These are phyloP conservation scores for Drosophila parthenogenetica DNA, from an alignment of 2,888 invertebrate genomes.

Conservation along the genomic window DNA sequence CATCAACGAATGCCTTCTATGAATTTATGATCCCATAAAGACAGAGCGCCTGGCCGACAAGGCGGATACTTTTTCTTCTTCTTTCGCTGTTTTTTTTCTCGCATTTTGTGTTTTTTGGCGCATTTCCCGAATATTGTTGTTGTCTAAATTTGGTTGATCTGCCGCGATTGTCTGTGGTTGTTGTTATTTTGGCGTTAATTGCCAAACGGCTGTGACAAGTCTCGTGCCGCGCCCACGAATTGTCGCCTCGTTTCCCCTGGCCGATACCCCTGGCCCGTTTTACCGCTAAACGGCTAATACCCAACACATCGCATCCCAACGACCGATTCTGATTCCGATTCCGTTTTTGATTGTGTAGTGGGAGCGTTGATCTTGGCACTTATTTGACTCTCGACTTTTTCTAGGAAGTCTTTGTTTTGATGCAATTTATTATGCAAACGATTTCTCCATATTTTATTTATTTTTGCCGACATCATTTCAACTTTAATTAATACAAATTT, in stretches of 20 bases:
- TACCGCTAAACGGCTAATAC: neutral
- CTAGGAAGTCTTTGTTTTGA: slow-evolving; percentile 61
- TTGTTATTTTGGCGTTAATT: slow-evolving; percentile 67
- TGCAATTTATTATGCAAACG: slow-evolving; percentile 73
- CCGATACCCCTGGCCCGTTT: too few species aligned
- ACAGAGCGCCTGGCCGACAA: slow-evolving; percentile 50
- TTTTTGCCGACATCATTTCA: slow-evolving; percentile 25
- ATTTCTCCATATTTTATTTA: slow-evolving; percentile 30
- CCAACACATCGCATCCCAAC: slow-evolving; percentile 4
- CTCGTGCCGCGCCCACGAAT: slow-evolving; percentile 56
- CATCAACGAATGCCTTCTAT: slow-evolving; percentile 51
- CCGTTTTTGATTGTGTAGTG: slow-evolving; percentile 49
- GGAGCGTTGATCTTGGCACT: slow-evolving; percentile 74
- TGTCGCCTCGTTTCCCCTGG: slow-evolving; percentile 21
- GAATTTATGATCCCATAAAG: slow-evolving; percentile 71
- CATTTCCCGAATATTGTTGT: slow-evolving; percentile 43
- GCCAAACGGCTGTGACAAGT: slow-evolving; percentile 61
- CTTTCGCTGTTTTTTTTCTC: neutral
- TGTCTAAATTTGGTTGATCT: slow-evolving; percentile 13
- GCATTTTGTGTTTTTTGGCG: slow-evolving; percentile 36
- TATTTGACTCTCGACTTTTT: slow-evolving; percentile 52
- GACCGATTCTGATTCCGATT: slow-evolving; percentile 27
- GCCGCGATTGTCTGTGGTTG: slow-evolving; percentile 14
- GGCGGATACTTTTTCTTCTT: slow-evolving; percentile 10
- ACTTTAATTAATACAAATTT: slow-evolving; percentile 67